Conservation (phyloP, 2,113 vertebrate species). For the Ameiurus melas region DNA sequence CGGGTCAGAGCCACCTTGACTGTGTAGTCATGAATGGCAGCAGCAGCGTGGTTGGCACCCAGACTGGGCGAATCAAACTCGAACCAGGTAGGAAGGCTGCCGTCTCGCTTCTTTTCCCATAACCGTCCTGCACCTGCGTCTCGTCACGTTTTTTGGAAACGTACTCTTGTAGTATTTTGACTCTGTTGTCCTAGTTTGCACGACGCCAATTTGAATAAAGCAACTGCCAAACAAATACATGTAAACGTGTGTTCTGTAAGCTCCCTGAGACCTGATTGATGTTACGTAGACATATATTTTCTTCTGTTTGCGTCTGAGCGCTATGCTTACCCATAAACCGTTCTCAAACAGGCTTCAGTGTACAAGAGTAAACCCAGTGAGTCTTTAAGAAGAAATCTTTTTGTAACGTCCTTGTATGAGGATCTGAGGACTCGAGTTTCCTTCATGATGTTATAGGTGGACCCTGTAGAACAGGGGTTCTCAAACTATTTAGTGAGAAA, state of each 20-base stretch:
- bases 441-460: background rate
- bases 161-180: background rate
- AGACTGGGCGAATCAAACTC: conserved; percentile 59
- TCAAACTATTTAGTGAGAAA: background rate
- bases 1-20: conserved; percentile 45
- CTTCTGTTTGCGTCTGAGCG: background rate
- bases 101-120: background rate
- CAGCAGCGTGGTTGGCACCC: conserved; percentile 61
- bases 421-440: background rate
- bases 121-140: background rate
- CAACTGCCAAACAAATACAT: conserved; percentile 4
- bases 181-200: background rate
- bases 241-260: background rate
- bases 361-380: background rate
- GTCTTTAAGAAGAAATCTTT: background rate
- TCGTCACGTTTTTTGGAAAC: background rate
- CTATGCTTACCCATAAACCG: background rate
- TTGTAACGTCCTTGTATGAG: background rate
- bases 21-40: conserved; percentile 74
- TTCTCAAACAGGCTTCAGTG: background rate
- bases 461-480: background rate
- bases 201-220: background rate
- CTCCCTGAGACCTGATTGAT: background rate
- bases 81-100: conserved; percentile 57
- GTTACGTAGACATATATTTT: background rate